Conservation (phyloP, 2,888 invertebrate genomes). For the Mesoligia furuncula region DNA sequence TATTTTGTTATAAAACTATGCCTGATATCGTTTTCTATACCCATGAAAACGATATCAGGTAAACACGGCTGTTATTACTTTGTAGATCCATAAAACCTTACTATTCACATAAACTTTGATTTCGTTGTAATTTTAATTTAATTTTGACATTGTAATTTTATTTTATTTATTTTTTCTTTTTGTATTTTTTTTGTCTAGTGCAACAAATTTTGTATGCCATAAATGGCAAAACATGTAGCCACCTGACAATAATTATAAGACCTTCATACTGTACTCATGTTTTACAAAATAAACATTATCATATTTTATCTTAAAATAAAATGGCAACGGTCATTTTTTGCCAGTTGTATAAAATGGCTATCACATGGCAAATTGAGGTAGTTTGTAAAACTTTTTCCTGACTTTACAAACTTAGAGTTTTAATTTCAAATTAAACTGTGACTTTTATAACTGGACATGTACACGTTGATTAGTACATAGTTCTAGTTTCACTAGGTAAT, state of each 20-base stretch:
- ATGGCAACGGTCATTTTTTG: neutral
- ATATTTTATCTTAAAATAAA: neutral
- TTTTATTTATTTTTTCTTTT: no score
- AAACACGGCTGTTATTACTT: neutral
- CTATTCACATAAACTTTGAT: neutral
- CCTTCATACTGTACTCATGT: no score
- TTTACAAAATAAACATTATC: no score
- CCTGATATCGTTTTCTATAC: no score
- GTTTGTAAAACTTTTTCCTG: neutral
- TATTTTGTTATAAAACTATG: neutral
- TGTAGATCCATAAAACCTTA: conserved; percentile 22
- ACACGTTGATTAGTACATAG: neutral
- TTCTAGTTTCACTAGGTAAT: neutral
- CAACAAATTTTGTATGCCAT: no score
- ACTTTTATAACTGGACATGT: neutral
- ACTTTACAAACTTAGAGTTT: neutral
- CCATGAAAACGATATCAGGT: neutral
- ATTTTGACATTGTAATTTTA: no score
- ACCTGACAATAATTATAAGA: no score
- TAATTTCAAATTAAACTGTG: neutral
- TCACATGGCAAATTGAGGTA: neutral
- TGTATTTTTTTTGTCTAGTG: no score
- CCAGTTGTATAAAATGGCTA: neutral
- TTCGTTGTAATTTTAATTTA: no score
- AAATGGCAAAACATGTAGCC: no score